Evolutionary conservation across 2,113 vertebrate genomes (phyloP).

Genomic region (Neogobius melanostomus): DNA sequence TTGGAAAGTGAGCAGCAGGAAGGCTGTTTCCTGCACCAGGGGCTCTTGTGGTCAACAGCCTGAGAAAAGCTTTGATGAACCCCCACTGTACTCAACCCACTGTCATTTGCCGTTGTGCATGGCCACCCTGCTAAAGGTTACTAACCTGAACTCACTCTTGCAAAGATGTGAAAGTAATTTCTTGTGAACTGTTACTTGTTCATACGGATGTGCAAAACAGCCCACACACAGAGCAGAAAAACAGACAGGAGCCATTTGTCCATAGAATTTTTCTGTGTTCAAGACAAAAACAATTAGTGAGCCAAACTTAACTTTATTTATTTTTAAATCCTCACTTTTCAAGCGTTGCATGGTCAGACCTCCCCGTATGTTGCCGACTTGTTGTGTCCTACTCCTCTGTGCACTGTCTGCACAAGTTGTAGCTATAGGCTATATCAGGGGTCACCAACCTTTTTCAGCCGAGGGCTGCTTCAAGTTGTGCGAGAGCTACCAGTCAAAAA

Average conservation of each 20-base stretch:
- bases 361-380: too few species aligned
- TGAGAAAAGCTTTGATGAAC: conserved; percentile 65
- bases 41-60: conserved; percentile 59
- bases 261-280: not conserved
- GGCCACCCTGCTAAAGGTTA: conserved; percentile 52
- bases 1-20: conserved; percentile 65
- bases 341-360: too few species aligned
- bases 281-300: not conserved
- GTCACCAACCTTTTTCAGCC: too few species aligned
- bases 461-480: too few species aligned
- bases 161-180: conserved; percentile 43
- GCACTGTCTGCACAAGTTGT: too few species aligned
- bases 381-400: too few species aligned
- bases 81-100: conserved; percentile 52
- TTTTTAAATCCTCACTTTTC: too few species aligned
- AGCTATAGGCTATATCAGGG: too few species aligned
- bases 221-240: conserved; percentile 15
- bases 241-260: not conserved
- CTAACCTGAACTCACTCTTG: conserved; percentile 42
- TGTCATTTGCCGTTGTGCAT: conserved; percentile 28
- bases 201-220: conserved; percentile 12
- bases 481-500: too few species aligned
- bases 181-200: conserved; percentile 25
- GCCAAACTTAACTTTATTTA: not conserved
- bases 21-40: conserved; percentile 64